Evolutionary conservation across 2,888 invertebrate genomes (phyloP), one percentile per base, ranked within the genome.

Genomic region (Idaea dimidiata): DNA sequence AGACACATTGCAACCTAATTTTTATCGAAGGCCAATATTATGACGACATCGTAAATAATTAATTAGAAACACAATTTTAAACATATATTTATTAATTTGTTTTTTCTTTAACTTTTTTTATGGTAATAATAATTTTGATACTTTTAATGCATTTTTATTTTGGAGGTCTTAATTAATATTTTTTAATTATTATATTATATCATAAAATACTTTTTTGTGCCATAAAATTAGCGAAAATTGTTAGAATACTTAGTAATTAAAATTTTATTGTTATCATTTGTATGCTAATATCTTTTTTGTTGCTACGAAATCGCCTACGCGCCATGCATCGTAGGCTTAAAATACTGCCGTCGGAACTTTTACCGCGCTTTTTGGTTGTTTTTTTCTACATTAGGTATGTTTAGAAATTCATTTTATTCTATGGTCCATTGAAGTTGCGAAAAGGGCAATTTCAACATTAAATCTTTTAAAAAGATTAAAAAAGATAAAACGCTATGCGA

Each of bases 1-100:
- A 74, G 87, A 88, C 43, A 43, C 43, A 91, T 87, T 87, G 86
- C 88, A 91, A 89, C 87, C 88, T 87, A 90, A 91, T 91, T 91
- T 90, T 88, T 86, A 88, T 88, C 84, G 86, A 88, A 88, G 88
- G 87, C 88, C 88, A 90, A 88, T 16, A 16, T n/a, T 16, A n/a
- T 88, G 84, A 87, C 82, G 80, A 75, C 57, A 62, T 60, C 60
- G 58, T 62, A 64, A 60, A 14, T 64, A 62, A 18, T 64, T 58
- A 18, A 0, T 7, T 16, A 2, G 43, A 53, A 59, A 17, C 16
- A 6, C 24, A 54, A 6, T 55, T 59, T 54, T 32, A 17, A 16
- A 0, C 16, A 14, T 24, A 56, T n/a, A 16, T 54, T 17, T 1
- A 54, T 54, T 54, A 10, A 8, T 54, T 54, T 17, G 14, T n/a